A percentile compares a stretch with the other conserved stretches of the same genome.
phyloP scores from a whole-genome alignment of 2,888 invertebrate species.

The Vanessa cardui region DNA sequence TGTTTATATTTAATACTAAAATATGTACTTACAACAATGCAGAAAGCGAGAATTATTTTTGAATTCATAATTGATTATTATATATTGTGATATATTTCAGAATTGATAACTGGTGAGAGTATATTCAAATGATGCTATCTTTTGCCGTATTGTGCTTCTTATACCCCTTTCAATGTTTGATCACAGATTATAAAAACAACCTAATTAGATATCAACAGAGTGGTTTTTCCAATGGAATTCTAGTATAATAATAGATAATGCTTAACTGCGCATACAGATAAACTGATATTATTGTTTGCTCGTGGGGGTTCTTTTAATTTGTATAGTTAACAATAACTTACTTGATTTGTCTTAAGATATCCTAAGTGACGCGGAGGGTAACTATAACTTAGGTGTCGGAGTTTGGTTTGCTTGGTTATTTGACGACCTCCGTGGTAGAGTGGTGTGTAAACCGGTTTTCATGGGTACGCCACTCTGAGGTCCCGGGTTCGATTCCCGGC shows the following conservation, averaged over 20 bases:
- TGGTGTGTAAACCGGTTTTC: too few species aligned
- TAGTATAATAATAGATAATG: slow-evolving; percentile 56
- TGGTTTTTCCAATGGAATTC: slow-evolving; percentile 69
- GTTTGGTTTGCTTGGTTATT: too few species aligned
- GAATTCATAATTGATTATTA: slow-evolving; percentile 58
- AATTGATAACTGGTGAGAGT: too few species aligned
- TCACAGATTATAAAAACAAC: slow-evolving; percentile 53
- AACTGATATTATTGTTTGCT: slow-evolving; percentile 29
- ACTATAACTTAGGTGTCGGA: too few species aligned
- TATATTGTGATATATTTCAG: too few species aligned
- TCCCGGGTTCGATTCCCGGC: too few species aligned
- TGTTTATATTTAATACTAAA: background rate
- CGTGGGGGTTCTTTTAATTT: slow-evolving; percentile 31
- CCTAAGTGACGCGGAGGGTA: too few species aligned
- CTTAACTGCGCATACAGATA: slow-evolving; percentile 26
- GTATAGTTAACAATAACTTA: slow-evolving; percentile 19
- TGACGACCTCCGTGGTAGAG: too few species aligned
- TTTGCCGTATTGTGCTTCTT: slow-evolving; percentile 51
- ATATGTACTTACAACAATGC: slow-evolving; percentile 62
- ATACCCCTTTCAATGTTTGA: slow-evolving; percentile 60
- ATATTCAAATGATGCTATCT: slow-evolving; percentile 36
- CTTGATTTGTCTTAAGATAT: background rate
- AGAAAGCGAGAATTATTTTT: slow-evolving; percentile 61
- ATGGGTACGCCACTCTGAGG: too few species aligned
- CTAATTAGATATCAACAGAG: slow-evolving; percentile 47